A percentile compares a stretch with the other conserved stretches of the same genome.
Evolutionary conservation across 2,888 invertebrate species (phyloP).

Genomic region (Machimus rusticus): DNA sequence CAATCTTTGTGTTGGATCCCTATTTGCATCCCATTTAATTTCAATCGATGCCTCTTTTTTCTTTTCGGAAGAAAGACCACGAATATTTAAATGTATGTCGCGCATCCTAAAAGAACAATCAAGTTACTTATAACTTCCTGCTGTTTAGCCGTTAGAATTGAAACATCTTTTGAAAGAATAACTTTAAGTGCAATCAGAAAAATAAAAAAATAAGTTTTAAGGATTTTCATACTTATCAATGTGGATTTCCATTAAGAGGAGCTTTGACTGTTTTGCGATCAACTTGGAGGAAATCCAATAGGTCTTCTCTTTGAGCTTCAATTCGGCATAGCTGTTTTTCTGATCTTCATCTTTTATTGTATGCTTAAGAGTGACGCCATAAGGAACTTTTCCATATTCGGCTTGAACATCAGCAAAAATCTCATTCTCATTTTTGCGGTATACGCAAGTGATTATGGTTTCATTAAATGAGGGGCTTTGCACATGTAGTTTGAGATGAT

Average conservation of each 20-base stretch:
- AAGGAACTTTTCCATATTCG: constrained; percentile 69
- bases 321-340: constrained; percentile 71
- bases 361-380: constrained; percentile 73
- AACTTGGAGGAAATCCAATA: constrained; percentile 74
- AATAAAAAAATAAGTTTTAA: not conserved
- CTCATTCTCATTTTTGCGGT: constrained; percentile 74
- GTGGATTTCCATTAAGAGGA: constrained; percentile 75
- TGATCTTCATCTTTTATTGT: constrained; percentile 68
- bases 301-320: constrained; percentile 72
- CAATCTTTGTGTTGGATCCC: constrained; percentile 74
- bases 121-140: not conserved
- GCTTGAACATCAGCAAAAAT: constrained; percentile 74
- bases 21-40: constrained; percentile 85
- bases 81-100: constrained; percentile 75
- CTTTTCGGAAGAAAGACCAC: constrained; percentile 67
- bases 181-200: not conserved
- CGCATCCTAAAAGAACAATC: constrained; percentile 66
- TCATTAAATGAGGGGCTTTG: constrained; percentile 78
- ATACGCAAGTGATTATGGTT: constrained; percentile 70
- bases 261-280: constrained; percentile 71
- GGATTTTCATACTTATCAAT: constrained; percentile 74
- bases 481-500: constrained; percentile 73
- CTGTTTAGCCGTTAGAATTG: not conserved
- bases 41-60: constrained; percentile 75
- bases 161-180: not conserved